Evolutionary conservation across 2,113 vertebrate species (phyloP).

Genomic region (Lepidothrix coronata): DNA sequence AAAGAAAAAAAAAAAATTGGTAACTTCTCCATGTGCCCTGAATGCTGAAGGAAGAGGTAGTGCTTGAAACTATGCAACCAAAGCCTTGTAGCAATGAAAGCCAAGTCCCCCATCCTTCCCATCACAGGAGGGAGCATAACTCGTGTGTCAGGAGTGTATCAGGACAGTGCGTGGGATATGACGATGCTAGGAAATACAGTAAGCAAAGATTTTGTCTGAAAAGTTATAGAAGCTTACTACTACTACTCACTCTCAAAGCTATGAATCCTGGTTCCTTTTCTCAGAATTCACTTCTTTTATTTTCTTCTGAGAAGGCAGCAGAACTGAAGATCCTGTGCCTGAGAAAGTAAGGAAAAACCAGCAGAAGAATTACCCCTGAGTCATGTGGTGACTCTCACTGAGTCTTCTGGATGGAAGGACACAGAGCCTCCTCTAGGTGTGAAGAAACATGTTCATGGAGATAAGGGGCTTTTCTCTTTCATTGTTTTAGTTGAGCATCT

Average conservation of each 20-base stretch:
- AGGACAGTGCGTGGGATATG: no score
- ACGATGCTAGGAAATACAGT: background rate
- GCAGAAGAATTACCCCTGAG: background rate
- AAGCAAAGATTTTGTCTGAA: background rate
- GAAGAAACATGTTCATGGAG: background rate
- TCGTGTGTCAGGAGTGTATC: background rate
- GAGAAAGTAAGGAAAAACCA: background rate
- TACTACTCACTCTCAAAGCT: background rate
- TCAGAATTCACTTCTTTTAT: background rate
- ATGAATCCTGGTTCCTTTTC: background rate
- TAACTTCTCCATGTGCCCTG: background rate
- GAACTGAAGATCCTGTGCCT: background rate
- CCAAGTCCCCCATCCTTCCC: background rate
- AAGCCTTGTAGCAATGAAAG: background rate
- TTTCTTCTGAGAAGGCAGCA: background rate
- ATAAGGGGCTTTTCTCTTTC: background rate
- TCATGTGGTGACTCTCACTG: background rate
- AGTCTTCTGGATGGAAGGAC: background rate
- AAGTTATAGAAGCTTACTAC: background rate
- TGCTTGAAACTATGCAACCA: background rate
- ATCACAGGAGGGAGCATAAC: background rate
- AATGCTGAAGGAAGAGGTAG: background rate
- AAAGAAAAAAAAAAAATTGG: background rate
- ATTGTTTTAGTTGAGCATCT: background rate
- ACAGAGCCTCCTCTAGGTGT: background rate